Conservation (phyloP, 2,888 invertebrate species). For the Diloba caeruleocephala region DNA sequence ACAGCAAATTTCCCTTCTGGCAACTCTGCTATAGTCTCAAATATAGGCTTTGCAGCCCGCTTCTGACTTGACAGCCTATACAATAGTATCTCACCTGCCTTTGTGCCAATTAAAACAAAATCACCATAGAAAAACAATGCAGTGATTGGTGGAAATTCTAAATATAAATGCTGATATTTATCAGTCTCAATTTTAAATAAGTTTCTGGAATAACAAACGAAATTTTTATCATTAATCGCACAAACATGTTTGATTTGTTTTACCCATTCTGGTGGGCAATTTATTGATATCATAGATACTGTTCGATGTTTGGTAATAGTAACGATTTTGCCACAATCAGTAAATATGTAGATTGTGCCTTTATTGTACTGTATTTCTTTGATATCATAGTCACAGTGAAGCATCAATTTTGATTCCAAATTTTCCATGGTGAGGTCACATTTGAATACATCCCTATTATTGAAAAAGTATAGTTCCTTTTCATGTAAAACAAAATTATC, state of each 20-base stretch:
- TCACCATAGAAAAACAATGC: slow-evolving; percentile 80
- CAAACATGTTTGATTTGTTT: slow-evolving; percentile 72
- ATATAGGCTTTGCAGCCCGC: slow-evolving; percentile 64
- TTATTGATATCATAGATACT: slow-evolving; percentile 59
- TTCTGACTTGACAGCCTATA: slow-evolving; percentile 75
- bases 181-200: slow-evolving; percentile 79
- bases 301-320: slow-evolving; percentile 59
- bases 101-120: slow-evolving; percentile 74
- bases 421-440: slow-evolving; percentile 64
- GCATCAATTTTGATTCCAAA: slow-evolving; percentile 64
- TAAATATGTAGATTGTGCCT: slow-evolving; percentile 67
- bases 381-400: slow-evolving; percentile 72
- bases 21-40: slow-evolving; percentile 69
- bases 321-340: slow-evolving; percentile 75
- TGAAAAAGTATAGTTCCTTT: slow-evolving; percentile 68
- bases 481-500: slow-evolving; percentile 71
- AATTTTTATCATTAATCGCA: slow-evolving; percentile 74
- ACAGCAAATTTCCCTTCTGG: slow-evolving; percentile 77
- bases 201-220: slow-evolving; percentile 77
- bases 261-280: slow-evolving; percentile 75
- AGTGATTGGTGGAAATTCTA: slow-evolving; percentile 78
- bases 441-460: slow-evolving; percentile 70
- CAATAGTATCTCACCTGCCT: slow-evolving; percentile 71
- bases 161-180: slow-evolving; percentile 71
- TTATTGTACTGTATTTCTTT: slow-evolving; percentile 71